A percentile compares a stretch with the other conserved stretches of the same genome.
These are phyloP conservation scores for Turdus rufiventris DNA, from an alignment of 2,113 vertebrate genomes.

Conservation along the genomic window DNA sequence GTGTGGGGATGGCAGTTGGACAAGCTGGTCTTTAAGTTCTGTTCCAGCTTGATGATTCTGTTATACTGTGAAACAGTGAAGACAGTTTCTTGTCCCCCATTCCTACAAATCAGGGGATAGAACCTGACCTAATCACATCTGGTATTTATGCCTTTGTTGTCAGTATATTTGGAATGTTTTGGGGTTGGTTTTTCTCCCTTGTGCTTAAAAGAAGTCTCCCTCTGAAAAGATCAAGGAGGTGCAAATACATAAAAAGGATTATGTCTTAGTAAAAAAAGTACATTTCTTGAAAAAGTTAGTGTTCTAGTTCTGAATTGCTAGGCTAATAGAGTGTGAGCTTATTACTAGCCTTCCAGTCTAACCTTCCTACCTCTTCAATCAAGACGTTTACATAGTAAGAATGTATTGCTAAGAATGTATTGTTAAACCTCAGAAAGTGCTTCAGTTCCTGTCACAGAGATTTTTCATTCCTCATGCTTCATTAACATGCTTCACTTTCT, in stretches of 20 bases:
- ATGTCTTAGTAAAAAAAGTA: not conserved
- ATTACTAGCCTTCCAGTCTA: not conserved
- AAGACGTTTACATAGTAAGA: not conserved
- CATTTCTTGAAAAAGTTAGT: not conserved
- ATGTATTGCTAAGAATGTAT: not conserved
- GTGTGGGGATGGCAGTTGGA: too few species aligned
- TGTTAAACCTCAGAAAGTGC: not conserved
- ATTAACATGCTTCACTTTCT: not conserved
- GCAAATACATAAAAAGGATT: not conserved
- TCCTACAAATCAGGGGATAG: not conserved
- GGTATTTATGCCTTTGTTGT: not conserved
- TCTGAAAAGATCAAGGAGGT: not conserved
- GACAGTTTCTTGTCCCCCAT: not conserved
- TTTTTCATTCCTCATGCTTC: not conserved
- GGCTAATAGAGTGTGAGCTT: not conserved
- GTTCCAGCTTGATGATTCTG: not conserved
- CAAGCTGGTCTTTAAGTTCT: not conserved
- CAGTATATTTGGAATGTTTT: not conserved
- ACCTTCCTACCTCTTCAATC: not conserved
- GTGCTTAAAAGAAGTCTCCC: not conserved
- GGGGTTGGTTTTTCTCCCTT: fast-evolving
- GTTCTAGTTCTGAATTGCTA: not conserved
- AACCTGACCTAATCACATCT: not conserved
- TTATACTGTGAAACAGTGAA: not conserved
- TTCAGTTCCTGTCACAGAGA: not conserved